Evolutionary conservation across 2,797 vertebrate species (phyloP).

Genomic region (Triplophysa bombifrons): DNA sequence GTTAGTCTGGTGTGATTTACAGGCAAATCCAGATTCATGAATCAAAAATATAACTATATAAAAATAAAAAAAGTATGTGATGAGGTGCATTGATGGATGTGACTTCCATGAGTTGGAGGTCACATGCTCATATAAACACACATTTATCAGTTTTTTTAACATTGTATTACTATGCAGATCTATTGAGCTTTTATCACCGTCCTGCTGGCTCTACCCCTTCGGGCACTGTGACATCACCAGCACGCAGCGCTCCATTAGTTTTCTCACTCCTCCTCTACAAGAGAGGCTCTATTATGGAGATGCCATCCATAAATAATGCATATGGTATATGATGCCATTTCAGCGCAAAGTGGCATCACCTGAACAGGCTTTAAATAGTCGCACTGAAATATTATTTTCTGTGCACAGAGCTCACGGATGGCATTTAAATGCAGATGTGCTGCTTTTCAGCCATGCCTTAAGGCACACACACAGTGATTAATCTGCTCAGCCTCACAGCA

Average conservation of each 20-base stretch:
- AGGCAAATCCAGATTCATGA: slow-evolving; percentile 24
- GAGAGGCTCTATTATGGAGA: slow-evolving; percentile 80
- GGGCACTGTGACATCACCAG: slow-evolving; percentile 72
- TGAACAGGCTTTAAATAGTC: slow-evolving; percentile 79
- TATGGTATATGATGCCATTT: slow-evolving; percentile 73
- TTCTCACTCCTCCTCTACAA: slow-evolving; percentile 59
- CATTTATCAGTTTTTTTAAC: slow-evolving; percentile 32
- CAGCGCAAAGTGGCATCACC: slow-evolving; percentile 74
- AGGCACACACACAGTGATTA: slow-evolving; percentile 30
- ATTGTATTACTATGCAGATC: neutral
- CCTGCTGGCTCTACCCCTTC: slow-evolving; percentile 44
- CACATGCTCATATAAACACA: neutral
- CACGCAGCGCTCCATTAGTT: slow-evolving; percentile 64
- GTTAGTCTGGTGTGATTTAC: slow-evolving; percentile 30
- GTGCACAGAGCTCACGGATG: slow-evolving; percentile 61
- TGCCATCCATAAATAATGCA: slow-evolving; percentile 83
- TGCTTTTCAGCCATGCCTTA: slow-evolving; percentile 65
- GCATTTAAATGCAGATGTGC: slow-evolving; percentile 77
- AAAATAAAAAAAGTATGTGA: slow-evolving; percentile 23
- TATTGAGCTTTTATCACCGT: slow-evolving; percentile 21
- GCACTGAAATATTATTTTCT: slow-evolving; percentile 74
- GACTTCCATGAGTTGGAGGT: neutral
- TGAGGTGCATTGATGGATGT: slow-evolving; percentile 44
- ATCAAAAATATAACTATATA: slow-evolving; percentile 38
- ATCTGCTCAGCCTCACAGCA: slow-evolving; percentile 22